These are phyloP conservation scores for Merluccius polli DNA, from an alignment of 2,797 vertebrate genomes.

Conservation along the genomic window DNA sequence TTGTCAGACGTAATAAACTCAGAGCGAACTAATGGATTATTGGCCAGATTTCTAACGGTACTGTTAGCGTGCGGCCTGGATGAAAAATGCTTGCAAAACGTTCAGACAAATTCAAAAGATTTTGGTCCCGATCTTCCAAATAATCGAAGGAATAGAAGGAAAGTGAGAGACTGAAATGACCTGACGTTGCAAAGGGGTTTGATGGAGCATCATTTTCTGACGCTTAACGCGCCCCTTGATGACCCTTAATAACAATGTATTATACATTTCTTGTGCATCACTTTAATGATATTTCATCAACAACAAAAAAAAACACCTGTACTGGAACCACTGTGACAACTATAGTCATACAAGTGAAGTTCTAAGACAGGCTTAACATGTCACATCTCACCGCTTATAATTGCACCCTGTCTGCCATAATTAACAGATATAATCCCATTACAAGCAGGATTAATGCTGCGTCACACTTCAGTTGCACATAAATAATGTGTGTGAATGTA, in stretches of 20 bases:
- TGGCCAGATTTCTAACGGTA: neutral
- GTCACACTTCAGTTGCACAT: slow-evolving; percentile 68
- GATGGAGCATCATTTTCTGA: neutral
- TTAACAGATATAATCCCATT: slow-evolving; percentile 79
- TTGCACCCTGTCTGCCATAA: slow-evolving; percentile 73
- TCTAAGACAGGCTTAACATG: slow-evolving; percentile 42
- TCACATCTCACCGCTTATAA: slow-evolving; percentile 67
- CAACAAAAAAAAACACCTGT: neutral
- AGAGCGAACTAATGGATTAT: neutral
- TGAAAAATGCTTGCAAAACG: too few relatives aligned
- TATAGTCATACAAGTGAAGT: neutral
- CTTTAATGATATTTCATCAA: too few relatives aligned
- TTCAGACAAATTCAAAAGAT: neutral
- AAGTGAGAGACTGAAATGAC: neutral
- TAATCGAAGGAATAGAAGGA: neutral
- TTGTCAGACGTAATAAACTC: neutral
- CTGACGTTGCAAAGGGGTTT: neutral
- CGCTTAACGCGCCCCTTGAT: too few relatives aligned
- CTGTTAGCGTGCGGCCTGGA: too few relatives aligned
- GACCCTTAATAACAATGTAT: too few relatives aligned
- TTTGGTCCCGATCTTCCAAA: neutral
- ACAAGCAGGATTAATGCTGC: slow-evolving; percentile 76
- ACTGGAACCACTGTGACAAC: neutral
- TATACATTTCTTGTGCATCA: too few relatives aligned
- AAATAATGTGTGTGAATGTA: slow-evolving; percentile 40